Conservation (phyloP, 2,797 vertebrate species). For the Cheirogaleus major region DNA sequence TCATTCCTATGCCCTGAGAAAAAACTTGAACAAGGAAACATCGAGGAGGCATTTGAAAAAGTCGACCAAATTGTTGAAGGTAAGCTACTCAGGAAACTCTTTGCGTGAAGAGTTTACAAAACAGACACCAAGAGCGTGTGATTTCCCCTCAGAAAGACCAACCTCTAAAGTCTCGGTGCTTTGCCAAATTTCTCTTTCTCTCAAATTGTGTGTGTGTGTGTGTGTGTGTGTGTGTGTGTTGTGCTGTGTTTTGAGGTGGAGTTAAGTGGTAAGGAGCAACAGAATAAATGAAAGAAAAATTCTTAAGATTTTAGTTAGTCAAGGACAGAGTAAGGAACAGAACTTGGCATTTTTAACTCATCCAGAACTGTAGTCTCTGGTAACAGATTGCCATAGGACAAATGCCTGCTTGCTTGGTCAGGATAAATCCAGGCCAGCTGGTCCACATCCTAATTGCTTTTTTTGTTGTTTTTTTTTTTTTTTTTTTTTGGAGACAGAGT, state of each 20-base stretch:
- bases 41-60: constrained; percentile 84
- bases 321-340: neutral
- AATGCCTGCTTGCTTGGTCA: neutral
- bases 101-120: neutral
- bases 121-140: neutral
- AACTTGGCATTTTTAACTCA: neutral
- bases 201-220: neutral
- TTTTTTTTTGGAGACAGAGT: too few relatives aligned
- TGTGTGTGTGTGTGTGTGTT: neutral
- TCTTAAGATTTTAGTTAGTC: neutral
- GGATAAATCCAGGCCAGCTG: neutral
- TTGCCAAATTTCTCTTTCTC: neutral
- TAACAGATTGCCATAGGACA: neutral
- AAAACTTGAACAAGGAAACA: constrained; percentile 84
- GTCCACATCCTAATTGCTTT: neutral
- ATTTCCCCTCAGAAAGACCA: neutral
- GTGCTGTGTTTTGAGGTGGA: neutral
- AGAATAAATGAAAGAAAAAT: neutral
- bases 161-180: neutral
- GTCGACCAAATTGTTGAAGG: constrained; percentile 85
- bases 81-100: constrained; percentile 62
- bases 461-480: too few relatives aligned
- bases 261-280: neutral
- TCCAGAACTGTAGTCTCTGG: neutral
- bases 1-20: constrained; percentile 84